Conservation (phyloP, 2,797 vertebrate species). For the Florisuga fusca region DNA sequence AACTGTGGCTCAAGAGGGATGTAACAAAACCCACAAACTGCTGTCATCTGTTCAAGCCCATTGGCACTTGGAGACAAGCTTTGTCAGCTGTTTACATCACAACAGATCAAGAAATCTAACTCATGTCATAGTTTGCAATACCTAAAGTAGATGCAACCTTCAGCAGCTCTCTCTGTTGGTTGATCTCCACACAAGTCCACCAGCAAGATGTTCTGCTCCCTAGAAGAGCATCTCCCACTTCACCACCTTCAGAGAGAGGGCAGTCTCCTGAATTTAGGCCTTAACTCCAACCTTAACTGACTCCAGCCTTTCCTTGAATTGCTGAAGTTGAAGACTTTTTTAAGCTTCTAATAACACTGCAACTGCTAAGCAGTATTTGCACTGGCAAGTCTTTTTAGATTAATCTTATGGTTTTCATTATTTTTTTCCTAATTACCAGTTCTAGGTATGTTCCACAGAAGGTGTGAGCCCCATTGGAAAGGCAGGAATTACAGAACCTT, state of each 20-base stretch:
- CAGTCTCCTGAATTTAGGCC: neutral
- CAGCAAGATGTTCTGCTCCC: neutral
- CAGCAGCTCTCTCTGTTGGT: neutral
- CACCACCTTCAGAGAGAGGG: neutral
- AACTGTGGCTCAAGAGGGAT: neutral
- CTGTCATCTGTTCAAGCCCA: neutral
- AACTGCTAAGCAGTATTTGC: neutral
- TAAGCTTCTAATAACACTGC: neutral
- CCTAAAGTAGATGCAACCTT: neutral
- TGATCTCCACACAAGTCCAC: neutral
- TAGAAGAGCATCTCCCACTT: neutral
- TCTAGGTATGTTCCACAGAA: neutral
- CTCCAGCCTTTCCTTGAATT: neutral
- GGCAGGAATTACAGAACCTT: neutral
- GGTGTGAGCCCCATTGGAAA: neutral
- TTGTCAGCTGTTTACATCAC: neutral
- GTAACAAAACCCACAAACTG: neutral
- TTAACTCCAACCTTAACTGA: neutral
- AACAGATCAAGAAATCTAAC: neutral
- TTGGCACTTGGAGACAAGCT: neutral
- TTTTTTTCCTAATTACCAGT: neutral
- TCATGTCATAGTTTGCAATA: neutral
- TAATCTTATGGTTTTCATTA: neutral
- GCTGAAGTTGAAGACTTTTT: neutral
- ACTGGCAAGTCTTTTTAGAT: neutral